Evolutionary conservation across 2,888 invertebrate species (phyloP).

Genomic region (Drosophila picticornis): DNA sequence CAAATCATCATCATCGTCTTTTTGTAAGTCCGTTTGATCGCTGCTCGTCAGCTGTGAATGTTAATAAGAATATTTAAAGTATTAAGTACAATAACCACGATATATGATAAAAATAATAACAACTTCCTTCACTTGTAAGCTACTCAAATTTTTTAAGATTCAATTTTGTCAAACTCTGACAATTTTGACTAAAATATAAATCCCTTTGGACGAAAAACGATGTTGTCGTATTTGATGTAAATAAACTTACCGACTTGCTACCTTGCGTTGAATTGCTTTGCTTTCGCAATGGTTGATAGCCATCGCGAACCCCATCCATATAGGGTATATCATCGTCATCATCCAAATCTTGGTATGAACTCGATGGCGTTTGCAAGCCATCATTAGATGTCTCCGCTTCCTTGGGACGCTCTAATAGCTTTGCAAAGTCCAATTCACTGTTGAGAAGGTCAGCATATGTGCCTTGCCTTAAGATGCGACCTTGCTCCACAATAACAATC

Average conservation of each 20-base stretch:
- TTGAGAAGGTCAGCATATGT: conserved; percentile 86
- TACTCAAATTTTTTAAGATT: neutral
- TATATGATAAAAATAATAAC: neutral
- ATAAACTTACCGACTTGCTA: conserved; percentile 77
- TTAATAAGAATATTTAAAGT: neutral
- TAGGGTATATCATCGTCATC: conserved; percentile 85
- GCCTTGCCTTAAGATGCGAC: conserved; percentile 84
- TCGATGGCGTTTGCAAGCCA: conserved; percentile 25
- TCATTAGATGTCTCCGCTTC: conserved; percentile 53
- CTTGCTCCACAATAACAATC: conserved; percentile 88
- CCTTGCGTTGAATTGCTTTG: conserved; percentile 66
- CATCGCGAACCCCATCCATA: conserved; percentile 83
- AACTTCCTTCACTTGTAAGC: neutral
- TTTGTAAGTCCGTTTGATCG: conserved; percentile 61
- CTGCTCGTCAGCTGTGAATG: conserved; percentile 69
- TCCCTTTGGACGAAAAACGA: neutral
- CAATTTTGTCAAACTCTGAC: neutral
- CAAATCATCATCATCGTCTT: conserved; percentile 63
- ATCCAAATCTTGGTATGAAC: conserved; percentile 30
- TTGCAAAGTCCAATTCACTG: conserved; percentile 86
- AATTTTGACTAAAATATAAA: neutral
- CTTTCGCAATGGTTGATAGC: conserved; percentile 80
- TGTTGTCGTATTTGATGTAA: neutral
- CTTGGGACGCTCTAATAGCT: conserved; percentile 85
- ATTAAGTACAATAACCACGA: neutral